Evolutionary conservation across 2,113 vertebrate genomes (phyloP).

Genomic region (Isichthys henryi): DNA sequence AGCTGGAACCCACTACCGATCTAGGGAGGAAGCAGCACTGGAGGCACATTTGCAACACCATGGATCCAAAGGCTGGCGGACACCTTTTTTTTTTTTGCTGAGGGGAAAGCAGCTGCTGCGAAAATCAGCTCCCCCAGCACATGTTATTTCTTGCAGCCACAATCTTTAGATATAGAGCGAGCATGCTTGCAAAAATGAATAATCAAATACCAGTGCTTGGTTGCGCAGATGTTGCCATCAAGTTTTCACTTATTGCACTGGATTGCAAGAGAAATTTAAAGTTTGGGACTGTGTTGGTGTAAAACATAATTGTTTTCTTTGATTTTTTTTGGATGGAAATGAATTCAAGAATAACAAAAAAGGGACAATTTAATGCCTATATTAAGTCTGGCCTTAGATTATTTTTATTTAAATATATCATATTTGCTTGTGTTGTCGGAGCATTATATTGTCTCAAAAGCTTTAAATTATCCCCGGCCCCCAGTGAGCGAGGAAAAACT

Average conservation of each 20-base stretch:
- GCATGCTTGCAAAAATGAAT: neutral
- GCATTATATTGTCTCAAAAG: neutral
- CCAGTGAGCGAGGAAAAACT: neutral
- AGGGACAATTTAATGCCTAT: neutral
- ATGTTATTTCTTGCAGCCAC: conserved; percentile 24
- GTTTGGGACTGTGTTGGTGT: neutral
- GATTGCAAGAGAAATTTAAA: neutral
- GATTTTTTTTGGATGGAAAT: neutral
- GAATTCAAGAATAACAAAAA: neutral
- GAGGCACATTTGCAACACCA: neutral
- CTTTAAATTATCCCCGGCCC: neutral
- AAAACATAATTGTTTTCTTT: neutral
- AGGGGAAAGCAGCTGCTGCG: conserved; percentile 35
- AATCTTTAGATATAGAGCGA: neutral
- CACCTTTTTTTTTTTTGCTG: conserved; percentile 19
- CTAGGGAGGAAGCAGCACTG: conserved; percentile 37
- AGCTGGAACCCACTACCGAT: conserved; percentile 29
- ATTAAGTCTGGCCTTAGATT: neutral
- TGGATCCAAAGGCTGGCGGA: conserved; percentile 14
- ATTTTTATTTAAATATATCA: neutral
- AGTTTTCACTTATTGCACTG: neutral
- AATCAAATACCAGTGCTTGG: neutral
- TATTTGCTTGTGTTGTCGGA: neutral
- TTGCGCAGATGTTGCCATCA: neutral
- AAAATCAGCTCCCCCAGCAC: conserved; percentile 20